Base-by-base conservation (phyloP, 2,888 invertebrate species). In the Matsumyia berberina region DNA sequence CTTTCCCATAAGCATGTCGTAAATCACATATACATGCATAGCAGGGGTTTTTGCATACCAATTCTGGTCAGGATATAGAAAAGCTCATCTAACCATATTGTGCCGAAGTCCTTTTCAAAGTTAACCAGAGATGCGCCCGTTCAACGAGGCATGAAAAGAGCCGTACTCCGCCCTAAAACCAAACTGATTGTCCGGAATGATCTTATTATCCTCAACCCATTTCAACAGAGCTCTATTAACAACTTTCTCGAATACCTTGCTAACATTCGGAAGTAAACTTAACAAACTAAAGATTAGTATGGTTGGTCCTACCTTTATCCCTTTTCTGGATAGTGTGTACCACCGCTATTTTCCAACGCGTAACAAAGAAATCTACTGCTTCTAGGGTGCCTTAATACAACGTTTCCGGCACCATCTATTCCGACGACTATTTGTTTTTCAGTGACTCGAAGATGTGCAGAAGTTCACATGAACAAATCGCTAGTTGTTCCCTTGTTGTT, bases 111-210 rank as follows among this genome's bases (percentile, higher is more conserved):
- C 19, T 58, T 42, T 8, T 58, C 39, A n/a, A 29, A 39, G 8
- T 58, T 46, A 9, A 60, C 31, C 42, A 42, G 31, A 9, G 9
- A n/a, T 0, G 12, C 12, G 8, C 12, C 11, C 9, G 29, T 57
- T 39, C 4, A n/a, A 57, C 37, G 57, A 37, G 37, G 57, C 37
- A 39, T 57, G 17, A 37, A 57, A 37, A 1, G 57, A 37, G 19
- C 24, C 57, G 19, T 57, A 24, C 37, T 19, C 33, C 57, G 57
- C 57, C 11, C 19, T 17, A n/a, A 57, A 57, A 17, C 57, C 57
- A 11, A 57, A 57, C 6, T 57, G 57, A n/a, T 57, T 57, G 1
- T 37, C 57, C 57, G 37, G 57, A 17, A 37, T 37, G 8, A 46
- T 46, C 0, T 46, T 46, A 2, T 19, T 46, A 1, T 46, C 46